Evolutionary conservation across 2,888 invertebrate species (phyloP), one percentile per base, ranked within the genome.

Genomic region (Coleophora deauratella): DNA sequence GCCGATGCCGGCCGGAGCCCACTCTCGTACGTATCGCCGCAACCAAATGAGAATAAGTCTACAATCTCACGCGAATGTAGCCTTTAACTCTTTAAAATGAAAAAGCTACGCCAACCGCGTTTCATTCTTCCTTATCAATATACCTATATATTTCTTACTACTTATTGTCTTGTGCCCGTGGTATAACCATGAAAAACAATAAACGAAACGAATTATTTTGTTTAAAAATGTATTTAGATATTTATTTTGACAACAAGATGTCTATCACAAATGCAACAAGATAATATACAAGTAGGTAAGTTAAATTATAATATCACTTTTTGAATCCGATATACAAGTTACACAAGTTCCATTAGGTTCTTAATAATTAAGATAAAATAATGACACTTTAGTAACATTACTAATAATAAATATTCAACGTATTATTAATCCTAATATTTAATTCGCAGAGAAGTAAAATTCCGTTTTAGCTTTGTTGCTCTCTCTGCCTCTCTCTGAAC

Each of bases 301-400:
- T 65, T 61, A 64, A 62, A n/a, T 28, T 55, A 54, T 73, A 79
- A 66, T 81, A 81, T 81, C 80, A 82, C 80, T 76, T 56, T n/a
- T 62, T 60, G 63, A 66, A 64, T 81, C 81, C 80, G 77, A 80
- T 80, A 80, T 75, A 78, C 55, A 57, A 48, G 60, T 68, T 63
- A 54, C 53, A 56, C n/a, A 21, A 21, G 21, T 21, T 21, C 21
- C 6, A 21, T 21, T 21, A 21, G 21, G 21, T 21, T 4, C 21
- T 21, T 21, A 21, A 21, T 21, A 21, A 21, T 4, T 21, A 21
- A 21, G 21, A 21, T 21, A 21, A 21, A 21, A 21, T 21, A 21
- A 21, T 21, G 3, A 21, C 21, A 21, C 3, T 21, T 21, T 21
- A 4, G 21, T 21, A 21, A 21, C 21, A 6, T 6, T 3, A 21